phyloP scores from a whole-genome alignment of 1,140 invertebrate species.

The Argopecten irradians region DNA sequence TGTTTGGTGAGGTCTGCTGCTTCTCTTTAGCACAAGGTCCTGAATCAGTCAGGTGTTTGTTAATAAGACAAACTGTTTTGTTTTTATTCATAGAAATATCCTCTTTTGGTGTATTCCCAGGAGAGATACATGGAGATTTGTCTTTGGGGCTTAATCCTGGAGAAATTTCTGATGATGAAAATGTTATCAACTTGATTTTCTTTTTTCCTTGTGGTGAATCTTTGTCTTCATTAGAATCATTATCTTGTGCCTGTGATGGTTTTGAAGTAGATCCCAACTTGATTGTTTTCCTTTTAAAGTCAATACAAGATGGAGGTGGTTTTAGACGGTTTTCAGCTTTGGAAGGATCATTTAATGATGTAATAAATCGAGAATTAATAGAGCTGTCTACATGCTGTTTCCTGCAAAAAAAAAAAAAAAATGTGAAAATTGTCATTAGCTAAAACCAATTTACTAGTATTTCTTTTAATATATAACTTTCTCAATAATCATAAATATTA shows the following conservation, averaged over 20 bases:
- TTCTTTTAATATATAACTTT: too few relatives aligned
- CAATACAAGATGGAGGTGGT: slow-evolving; percentile 68
- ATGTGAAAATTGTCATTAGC: too few relatives aligned
- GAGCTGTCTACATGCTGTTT: slow-evolving; percentile 26
- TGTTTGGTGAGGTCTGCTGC: background rate
- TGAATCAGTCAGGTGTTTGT: slow-evolving; percentile 27
- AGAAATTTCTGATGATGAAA: slow-evolving; percentile 34
- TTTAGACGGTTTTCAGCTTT: slow-evolving; percentile 54
- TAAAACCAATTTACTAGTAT: too few relatives aligned
- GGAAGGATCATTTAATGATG: slow-evolving; percentile 49
- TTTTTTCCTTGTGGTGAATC: background rate
- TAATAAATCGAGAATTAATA: slow-evolving; percentile 41
- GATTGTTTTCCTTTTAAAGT: slow-evolving; percentile 65
- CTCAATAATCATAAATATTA: too few relatives aligned
- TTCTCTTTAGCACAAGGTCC: background rate
- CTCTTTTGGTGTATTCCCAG: background rate
- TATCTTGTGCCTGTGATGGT: slow-evolving; percentile 24
- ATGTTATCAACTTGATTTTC: slow-evolving; percentile 34
- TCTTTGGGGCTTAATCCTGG: background rate
- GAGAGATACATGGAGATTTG: slow-evolving; percentile 30
- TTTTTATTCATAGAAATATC: background rate
- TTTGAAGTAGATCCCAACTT: slow-evolving; percentile 52
- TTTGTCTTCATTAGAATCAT: slow-evolving; percentile 1
- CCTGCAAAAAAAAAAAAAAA: slow-evolving; percentile 44
- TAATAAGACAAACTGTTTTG: slow-evolving; percentile 43